A percentile compares a stretch with the other conserved stretches of the same genome.
These are phyloP conservation scores for Centropyge bicolor DNA, from an alignment of 2,797 vertebrate species.

Conservation along the genomic window DNA sequence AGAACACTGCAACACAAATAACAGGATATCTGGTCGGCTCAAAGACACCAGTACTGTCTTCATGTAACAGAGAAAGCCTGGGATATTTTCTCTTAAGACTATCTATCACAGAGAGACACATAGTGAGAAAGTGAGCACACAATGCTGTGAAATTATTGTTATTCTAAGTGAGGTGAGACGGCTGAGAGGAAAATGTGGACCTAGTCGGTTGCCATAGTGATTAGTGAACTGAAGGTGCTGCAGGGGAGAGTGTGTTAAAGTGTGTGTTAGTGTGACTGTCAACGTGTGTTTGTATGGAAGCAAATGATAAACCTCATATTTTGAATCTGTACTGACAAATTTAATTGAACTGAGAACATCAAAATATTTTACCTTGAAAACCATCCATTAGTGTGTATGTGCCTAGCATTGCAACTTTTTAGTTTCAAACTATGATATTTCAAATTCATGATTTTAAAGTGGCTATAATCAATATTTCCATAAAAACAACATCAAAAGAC, in stretches of 20 bases:
- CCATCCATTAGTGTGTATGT: neutral
- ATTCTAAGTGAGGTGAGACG: conserved; percentile 41
- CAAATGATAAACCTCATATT: neutral
- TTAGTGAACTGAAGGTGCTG: conserved; percentile 55
- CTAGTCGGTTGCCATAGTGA: conserved; percentile 75
- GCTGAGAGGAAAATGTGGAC: conserved; percentile 41
- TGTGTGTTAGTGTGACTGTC: neutral
- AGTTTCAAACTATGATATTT: neutral
- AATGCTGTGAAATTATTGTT: conserved; percentile 46
- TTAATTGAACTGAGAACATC: neutral
- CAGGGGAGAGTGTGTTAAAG: conserved; percentile 39
- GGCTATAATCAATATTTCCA: neutral
- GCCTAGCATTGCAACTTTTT: neutral
- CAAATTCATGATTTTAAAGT: neutral
- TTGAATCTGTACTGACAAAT: neutral
- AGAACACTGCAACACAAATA: conserved; percentile 28
- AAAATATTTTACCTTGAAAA: neutral
- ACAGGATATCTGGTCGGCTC: conserved; percentile 23
- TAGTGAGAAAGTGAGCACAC: conserved; percentile 10
- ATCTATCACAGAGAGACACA: conserved; percentile 16
- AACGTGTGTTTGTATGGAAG: neutral
- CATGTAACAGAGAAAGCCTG: neutral
- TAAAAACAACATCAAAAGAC: neutral
- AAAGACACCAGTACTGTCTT: neutral
- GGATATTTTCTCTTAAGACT: neutral